Evolutionary conservation across 2,797 vertebrate species (phyloP).

Genomic region (Ambastaia sidthimunki): DNA sequence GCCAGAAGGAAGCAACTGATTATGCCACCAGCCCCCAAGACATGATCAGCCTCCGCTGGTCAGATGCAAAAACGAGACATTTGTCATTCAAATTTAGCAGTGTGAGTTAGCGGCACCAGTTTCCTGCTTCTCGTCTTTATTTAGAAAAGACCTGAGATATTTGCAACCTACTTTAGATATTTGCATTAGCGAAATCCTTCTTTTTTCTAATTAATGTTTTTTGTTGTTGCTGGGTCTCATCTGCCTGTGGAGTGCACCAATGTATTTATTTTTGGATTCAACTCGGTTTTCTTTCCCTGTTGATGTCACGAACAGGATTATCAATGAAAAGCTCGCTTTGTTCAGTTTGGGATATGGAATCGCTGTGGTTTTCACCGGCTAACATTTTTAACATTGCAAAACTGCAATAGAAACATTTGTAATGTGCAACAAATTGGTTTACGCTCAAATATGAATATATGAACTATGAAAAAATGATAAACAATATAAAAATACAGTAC

Average conservation of each 20-base stretch:
- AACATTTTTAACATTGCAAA: not conserved
- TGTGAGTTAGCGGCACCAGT: slow-evolving; percentile 20
- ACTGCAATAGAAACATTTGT: not conserved
- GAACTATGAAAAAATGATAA: not conserved
- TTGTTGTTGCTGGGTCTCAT: not conserved
- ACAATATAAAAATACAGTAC: not conserved
- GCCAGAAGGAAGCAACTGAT: slow-evolving; percentile 25
- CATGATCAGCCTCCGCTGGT: slow-evolving; percentile 36
- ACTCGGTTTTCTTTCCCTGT: not conserved
- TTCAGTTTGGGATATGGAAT: slow-evolving; percentile 1
- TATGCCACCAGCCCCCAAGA: slow-evolving; percentile 23
- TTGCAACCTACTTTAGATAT: slow-evolving; percentile 9
- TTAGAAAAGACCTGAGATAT: slow-evolving; percentile 11
- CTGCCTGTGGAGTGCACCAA: not conserved
- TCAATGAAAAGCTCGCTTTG: not conserved
- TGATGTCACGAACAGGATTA: slow-evolving; percentile 3
- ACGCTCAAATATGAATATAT: not conserved
- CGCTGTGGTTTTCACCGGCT: not conserved
- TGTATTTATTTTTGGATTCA: not conserved
- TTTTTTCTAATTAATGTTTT: slow-evolving; percentile 7
- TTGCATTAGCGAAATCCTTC: slow-evolving; percentile 26
- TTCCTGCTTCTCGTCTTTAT: slow-evolving; percentile 6
- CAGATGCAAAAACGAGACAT: slow-evolving; percentile 60
- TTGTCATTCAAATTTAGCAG: slow-evolving; percentile 66
- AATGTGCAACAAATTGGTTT: not conserved